Conservation (phyloP, 1,140 invertebrate genomes). For the Caenorhabditis latens region DNA sequence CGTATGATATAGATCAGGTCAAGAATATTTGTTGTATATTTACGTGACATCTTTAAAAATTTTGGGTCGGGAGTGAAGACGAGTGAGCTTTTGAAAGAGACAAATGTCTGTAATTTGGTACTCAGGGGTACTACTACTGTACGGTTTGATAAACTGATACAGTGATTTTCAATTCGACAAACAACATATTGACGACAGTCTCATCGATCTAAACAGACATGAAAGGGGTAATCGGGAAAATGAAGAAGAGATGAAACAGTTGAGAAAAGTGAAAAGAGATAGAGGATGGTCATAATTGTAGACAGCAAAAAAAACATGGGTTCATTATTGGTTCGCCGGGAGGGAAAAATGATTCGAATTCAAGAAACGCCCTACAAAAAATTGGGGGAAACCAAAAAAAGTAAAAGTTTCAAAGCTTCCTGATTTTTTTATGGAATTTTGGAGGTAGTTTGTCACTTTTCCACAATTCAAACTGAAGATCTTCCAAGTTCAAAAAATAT, state of each 20-base stretch:
- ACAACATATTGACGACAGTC: constrained; percentile 33
- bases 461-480: no score
- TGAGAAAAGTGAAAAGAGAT: no score
- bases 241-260: neutral
- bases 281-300: no score
- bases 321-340: no score
- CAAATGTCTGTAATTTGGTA: neutral
- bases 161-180: constrained; percentile 16
- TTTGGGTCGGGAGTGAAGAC: neutral
- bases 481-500: no score
- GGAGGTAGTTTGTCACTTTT: no score
- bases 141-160: constrained; percentile 49
- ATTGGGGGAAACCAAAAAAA: no score
- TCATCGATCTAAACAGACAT: constrained; percentile 12
- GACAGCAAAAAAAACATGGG: no score
- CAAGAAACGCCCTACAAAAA: no score
- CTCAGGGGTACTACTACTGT: neutral
- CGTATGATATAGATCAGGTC: neutral
- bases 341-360: no score
- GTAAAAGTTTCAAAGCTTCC: no score
- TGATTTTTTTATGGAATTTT: no score
- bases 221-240: neutral
- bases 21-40: neutral
- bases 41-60: neutral
- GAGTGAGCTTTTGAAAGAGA: neutral